Percentiles rank a stretch among this genome's conserved stretches.
Evolutionary conservation across 1,140 invertebrate species (phyloP).

Genomic region (Eumeta japonica): DNA sequence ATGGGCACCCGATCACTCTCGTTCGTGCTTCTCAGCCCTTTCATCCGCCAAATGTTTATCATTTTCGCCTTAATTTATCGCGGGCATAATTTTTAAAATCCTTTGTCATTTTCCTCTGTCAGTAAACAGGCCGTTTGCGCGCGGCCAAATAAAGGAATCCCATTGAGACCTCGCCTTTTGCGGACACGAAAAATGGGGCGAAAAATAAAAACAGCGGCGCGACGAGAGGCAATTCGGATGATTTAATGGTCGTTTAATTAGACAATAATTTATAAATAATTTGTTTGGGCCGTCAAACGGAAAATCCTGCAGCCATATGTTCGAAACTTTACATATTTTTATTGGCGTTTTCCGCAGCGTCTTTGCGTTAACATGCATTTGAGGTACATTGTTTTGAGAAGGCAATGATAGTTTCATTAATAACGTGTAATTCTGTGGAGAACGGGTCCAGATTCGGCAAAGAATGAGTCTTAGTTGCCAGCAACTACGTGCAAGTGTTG

Average conservation of each 20-base stretch:
- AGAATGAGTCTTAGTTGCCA: no score
- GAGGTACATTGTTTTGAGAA: no score
- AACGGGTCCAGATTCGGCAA: no score
- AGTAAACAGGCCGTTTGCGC: conserved; percentile 42
- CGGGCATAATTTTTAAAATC: conserved; percentile 43
- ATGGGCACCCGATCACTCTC: no score
- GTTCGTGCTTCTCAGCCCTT: conserved; percentile 2
- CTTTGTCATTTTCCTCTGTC: conserved; percentile 42
- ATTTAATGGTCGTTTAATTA: conserved; percentile 54
- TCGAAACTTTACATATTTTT: no score
- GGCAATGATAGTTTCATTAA: no score
- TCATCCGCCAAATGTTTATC: conserved; percentile 5
- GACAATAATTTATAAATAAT: conserved; percentile 42
- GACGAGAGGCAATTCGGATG: conserved; percentile 45
- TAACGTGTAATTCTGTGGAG: no score
- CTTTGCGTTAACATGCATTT: no score
- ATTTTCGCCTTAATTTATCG: conserved; percentile 33
- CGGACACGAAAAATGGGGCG: conserved; percentile 36
- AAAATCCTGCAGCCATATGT: no score
- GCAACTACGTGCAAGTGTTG: no score
- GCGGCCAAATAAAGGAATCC: conserved; percentile 49
- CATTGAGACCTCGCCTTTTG: conserved; percentile 33
- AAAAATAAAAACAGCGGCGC: conserved; percentile 45
- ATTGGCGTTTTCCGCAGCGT: no score
- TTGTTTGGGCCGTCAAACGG: no score